Percentiles rank a stretch among this genome's conserved stretches.
Conservation (phyloP, 2,797 vertebrate species). For the Chelmon rostratus region DNA sequence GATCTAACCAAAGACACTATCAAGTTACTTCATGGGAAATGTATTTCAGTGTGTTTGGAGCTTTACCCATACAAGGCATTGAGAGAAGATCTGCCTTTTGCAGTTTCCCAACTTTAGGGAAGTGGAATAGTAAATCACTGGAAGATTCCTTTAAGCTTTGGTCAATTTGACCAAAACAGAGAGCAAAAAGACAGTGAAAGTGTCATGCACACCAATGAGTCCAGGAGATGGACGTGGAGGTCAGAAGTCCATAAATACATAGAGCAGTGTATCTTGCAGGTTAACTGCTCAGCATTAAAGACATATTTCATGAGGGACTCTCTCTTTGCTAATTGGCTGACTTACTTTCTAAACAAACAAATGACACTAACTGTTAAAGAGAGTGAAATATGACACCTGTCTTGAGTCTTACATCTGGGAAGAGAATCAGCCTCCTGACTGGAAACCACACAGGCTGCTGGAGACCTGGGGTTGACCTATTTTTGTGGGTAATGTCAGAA, state of each 20-base stretch:
- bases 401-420: constrained; percentile 34
- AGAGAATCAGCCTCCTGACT: constrained; percentile 24
- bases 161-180: background rate
- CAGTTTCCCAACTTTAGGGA: background rate
- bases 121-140: background rate
- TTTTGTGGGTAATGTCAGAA: background rate
- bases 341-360: constrained; percentile 12
- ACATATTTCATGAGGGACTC: background rate
- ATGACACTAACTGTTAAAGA: constrained; percentile 36
- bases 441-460: background rate
- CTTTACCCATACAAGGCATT: background rate
- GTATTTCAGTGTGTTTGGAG: background rate
- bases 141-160: background rate
- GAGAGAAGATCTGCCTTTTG: background rate
- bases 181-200: too few species aligned
- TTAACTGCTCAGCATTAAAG: background rate
- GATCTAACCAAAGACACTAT: background rate
- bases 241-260: background rate
- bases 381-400: constrained; percentile 17
- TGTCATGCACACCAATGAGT: too few species aligned
- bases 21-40: background rate
- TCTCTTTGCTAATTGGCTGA: background rate
- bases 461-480: background rate
- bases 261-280: background rate
- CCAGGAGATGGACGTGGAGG: background rate